Evolutionary conservation across 1,140 invertebrate genomes (phyloP), one percentile per base, ranked within the genome.

Genomic region (Acyrthosiphon pisum): DNA sequence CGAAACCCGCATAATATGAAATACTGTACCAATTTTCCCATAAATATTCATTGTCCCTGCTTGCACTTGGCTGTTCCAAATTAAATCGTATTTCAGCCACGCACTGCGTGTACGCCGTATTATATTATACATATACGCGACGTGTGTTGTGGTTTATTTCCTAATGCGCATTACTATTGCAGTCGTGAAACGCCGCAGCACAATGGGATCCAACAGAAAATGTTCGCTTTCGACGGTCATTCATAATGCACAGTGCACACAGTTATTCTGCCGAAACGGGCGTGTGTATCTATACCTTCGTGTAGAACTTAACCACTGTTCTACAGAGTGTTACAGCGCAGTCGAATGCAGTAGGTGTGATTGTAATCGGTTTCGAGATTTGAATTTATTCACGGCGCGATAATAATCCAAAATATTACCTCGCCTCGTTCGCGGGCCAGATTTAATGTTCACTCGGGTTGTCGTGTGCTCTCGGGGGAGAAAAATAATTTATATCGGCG

Each of bases 31-130:
- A 56, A 56, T 60, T 90, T 90, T 91, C 30, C 30, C 44, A 91
- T 81, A 91, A 91, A 91, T 35, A 91, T 91, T 91, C 90, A 81
- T 91, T 76, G 26, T 53, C 35, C 22, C 48, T 18, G 50, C 50
- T 88, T 22, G 37, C 84, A 46, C 84, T 86, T 26, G 22, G 41
- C 8, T 23, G 81, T 83, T 83, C 22, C 30, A 76, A 76, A 41
- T 83, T 83, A 83, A 83, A 83, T n/a, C n/a, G 60, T 83, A 83
- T 83, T 83, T 83, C 35, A 37, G 81, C 60, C 60, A n/a, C 60
- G 60, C n/a, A 76, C 30, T n/a, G 60, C n/a, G 60, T 68, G 9
- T 3, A 60, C 23, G 11, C 44, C 37, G 37, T 37, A 37, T 37
- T 37, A 37, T 37, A 37, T 37, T 30, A 68, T 30, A 68, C 60